Evolutionary conservation across 2,797 vertebrate genomes (phyloP).

Genomic region (Coregonus ussuriensis): DNA sequence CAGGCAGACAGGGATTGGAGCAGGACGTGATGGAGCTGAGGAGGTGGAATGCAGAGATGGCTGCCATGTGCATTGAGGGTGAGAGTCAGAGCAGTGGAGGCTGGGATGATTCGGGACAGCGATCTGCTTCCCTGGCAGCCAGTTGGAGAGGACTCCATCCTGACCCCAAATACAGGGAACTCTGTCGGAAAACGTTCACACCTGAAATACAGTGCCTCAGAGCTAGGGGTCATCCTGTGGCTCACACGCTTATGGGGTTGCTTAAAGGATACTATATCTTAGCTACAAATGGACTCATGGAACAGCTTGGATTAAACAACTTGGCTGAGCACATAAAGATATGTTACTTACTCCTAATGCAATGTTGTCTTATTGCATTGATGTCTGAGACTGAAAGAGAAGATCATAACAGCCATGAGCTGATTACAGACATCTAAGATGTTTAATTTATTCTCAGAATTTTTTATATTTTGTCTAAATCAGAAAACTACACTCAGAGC

Average conservation of each 20-base stretch:
- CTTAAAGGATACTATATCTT: slow-evolving; percentile 66
- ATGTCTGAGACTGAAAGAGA: neutral
- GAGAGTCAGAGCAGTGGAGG: slow-evolving; percentile 77
- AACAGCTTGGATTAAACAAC: neutral
- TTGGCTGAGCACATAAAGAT: neutral
- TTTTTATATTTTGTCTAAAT: neutral
- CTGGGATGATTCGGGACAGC: slow-evolving; percentile 79
- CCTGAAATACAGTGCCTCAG: slow-evolving; percentile 91
- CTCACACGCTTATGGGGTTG: slow-evolving; percentile 86
- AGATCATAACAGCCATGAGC: neutral
- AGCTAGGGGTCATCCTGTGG: slow-evolving; percentile 90
- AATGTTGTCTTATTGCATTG: neutral
- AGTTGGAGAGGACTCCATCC: slow-evolving; percentile 84
- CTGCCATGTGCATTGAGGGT: slow-evolving; percentile 83
- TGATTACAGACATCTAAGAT: neutral
- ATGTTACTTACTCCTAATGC: neutral
- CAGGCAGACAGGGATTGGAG: slow-evolving; percentile 84
- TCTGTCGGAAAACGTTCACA: slow-evolving; percentile 94
- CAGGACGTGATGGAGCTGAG: slow-evolving; percentile 79
- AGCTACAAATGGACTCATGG: neutral
- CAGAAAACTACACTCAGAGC: neutral
- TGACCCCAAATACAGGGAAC: slow-evolving; percentile 75
- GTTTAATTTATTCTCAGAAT: neutral
- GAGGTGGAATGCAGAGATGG: slow-evolving; percentile 83
- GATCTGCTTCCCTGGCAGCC: slow-evolving; percentile 93